Evolutionary conservation across 2,888 invertebrate species (phyloP), one percentile per base, ranked within the genome.

Genomic region (Choristoneura rosaceana): DNA sequence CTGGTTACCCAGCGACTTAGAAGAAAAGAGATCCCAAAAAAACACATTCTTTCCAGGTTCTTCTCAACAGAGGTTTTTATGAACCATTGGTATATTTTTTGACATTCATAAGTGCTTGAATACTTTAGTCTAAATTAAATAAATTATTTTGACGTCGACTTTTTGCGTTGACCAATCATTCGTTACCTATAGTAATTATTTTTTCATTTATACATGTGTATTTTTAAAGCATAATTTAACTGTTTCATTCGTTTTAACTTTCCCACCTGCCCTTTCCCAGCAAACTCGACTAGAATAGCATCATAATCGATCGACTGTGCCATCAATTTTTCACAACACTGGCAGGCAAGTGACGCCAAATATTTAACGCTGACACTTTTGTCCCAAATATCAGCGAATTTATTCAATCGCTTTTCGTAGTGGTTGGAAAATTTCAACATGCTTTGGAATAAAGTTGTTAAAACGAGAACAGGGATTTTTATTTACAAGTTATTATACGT

Each of bases 241-340:
- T 14, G 14, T 47, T 47, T 47, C 10, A 12, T 25, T 55, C 4
- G 47, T 33, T 47, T 33, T 25, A 61, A n/a, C 9, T 17, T 17
- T 7, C 10, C 12, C 14, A 38, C 55, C 38, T 67, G 63, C 66
- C 52, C 66, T 34, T 58, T 38, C 17, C 69, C 34, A 34, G 34
- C n/a, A 17, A 63, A 4, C 73, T 74, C 73, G 79, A 76, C 79
- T 76, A 76, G 80, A 82, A 81, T 81, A 82, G 80, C 77, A 60
- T 58, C 15, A 17, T 71, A 79, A 80, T 81, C 82, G 79, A 82
- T 81, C 76, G 79, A 73, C 63, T 70, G 74, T 65, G 70, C 76
- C 77, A 81, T 82, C 77, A 80, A 88, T 88, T 89, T 89, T 89
- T 88, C 89, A 90, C 86, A 84, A 85, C 87, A 85, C 84, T 84